Base-by-base conservation (phyloP, 35 echinoderm and acorn worm genomes). In the Apostichopus californicus region DNA sequence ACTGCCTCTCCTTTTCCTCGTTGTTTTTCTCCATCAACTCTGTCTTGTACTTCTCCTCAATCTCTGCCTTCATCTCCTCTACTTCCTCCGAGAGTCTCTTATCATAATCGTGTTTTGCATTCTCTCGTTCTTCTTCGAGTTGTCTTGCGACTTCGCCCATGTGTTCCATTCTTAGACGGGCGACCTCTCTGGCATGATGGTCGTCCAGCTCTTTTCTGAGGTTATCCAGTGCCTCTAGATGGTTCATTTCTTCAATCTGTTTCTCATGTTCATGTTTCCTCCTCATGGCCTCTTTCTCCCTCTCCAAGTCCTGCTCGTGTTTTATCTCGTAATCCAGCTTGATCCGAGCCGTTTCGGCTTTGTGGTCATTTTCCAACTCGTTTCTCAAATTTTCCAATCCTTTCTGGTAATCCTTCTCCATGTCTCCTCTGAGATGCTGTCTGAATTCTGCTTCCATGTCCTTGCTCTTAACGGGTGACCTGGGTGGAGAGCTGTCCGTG, bases 401-500 rank as follows among this genome's bases (percentile, higher is more conserved):
- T 25, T 96, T 91, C 77, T 94, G 87, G 72, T 95, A 99, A 20
- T 99, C 95, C 46, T 96, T 46, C 28, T 95, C 93, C 77, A 96
- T 17, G 54, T 96, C 93, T 6, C 78, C 68, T 60, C 91, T 87
- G 28, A 99, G 26, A 66, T 99, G 87, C 64, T 98, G 95, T 78
- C 95, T 94, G 17, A 96, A 83, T 57, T 94, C 97, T 58, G 95
- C 91, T 63, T 96, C 93, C n/a, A 92, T 91, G 71, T 98, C 93
- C 70, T 83, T 77, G 81, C 90, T 94, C 73, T 92, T 95, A 26
- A 92, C 91, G 0, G 97, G 97, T 22, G 97, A 99, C 21, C 68
- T 75, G 12, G 95, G 97, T 55, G 97, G 97, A 11, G 97, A 94
- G 88, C 95, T 94, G 28, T 99, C 97, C 1, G 90, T 90, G 88